Percentiles rank a stretch among this genome's conserved stretches.
Evolutionary conservation across 1,140 invertebrate genomes (phyloP).

Genomic region (Cylas formicarius): DNA sequence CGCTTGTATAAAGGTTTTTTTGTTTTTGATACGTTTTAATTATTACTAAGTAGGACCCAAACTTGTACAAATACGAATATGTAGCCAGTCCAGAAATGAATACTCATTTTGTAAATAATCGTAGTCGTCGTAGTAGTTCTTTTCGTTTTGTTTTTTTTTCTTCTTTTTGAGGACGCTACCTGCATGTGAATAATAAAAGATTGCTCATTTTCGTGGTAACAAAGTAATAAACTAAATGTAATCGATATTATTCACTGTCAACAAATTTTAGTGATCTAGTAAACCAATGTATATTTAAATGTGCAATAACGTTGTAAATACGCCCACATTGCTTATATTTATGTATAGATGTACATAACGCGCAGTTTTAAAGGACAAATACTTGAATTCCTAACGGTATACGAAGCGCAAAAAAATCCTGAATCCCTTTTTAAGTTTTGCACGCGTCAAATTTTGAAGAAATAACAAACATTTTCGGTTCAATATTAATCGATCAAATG

Average conservation of each 20-base stretch:
- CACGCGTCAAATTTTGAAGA: background rate
- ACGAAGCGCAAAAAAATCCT: constrained; percentile 25
- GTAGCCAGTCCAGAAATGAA: constrained; percentile 38
- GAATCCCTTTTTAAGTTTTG: background rate
- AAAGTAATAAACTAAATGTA: constrained; percentile 13
- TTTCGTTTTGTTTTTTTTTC: no score
- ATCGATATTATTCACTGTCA: constrained; percentile 13
- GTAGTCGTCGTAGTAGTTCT: no score
- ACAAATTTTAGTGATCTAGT: constrained; percentile 12
- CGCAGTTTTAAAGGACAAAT: constrained; percentile 12
- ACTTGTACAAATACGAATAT: constrained; percentile 16
- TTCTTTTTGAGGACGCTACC: constrained; percentile 22
- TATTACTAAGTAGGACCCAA: constrained; percentile 14
- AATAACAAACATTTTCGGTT: background rate
- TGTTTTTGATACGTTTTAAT: constrained; percentile 11
- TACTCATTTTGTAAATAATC: constrained; percentile 37
- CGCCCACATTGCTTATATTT: constrained; percentile 33
- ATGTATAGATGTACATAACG: constrained; percentile 42
- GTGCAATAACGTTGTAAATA: constrained; percentile 44
- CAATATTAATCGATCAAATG: constrained; percentile 24
- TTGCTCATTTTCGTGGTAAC: constrained; percentile 34
- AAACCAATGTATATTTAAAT: constrained; percentile 38
- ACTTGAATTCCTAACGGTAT: constrained; percentile 31
- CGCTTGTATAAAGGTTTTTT: constrained; percentile 23
- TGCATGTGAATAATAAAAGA: constrained; percentile 28